Conservation (phyloP, 1,140 invertebrate genomes). For the Lanistes nyassanus region DNA sequence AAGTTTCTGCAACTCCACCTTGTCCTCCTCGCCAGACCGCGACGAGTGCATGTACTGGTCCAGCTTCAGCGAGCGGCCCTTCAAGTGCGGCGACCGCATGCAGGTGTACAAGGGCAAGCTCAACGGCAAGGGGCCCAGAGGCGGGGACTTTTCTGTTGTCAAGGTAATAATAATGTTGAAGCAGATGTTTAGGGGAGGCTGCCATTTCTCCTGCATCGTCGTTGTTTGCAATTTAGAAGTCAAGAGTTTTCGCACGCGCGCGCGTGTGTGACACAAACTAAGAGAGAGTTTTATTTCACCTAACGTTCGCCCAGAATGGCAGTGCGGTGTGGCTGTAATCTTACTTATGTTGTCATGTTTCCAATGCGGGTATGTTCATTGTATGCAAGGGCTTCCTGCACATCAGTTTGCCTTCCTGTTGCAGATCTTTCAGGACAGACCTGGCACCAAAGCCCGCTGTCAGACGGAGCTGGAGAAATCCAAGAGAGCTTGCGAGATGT, state of each 20-base stretch:
- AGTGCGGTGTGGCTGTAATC: too few species aligned
- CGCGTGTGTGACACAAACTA: too few species aligned
- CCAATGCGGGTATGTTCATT: neutral
- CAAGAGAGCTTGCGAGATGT: neutral
- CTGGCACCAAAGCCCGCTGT: slow-evolving; percentile 7
- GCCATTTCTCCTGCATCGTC: too few species aligned
- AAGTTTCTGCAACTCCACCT: slow-evolving; percentile 26
- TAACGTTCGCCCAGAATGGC: too few species aligned
- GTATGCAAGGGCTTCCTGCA: neutral
- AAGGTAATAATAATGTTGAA: slow-evolving; percentile 9
- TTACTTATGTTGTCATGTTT: neutral
- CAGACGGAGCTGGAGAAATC: slow-evolving; percentile 6
- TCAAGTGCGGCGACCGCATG: slow-evolving; percentile 20
- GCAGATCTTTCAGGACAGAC: slow-evolving; percentile 20
- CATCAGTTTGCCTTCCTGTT: neutral
- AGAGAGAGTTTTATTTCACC: too few species aligned
- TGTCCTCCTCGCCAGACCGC: slow-evolving; percentile 24
- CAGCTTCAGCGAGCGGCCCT: slow-evolving; percentile 22
- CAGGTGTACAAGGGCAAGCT: slow-evolving; percentile 27
- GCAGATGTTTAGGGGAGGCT: too few species aligned
- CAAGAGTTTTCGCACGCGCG: too few species aligned
- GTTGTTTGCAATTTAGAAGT: neutral
- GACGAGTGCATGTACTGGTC: slow-evolving; percentile 27
- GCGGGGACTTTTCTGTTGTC: slow-evolving; percentile 25
- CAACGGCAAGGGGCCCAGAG: slow-evolving; percentile 27